Conservation (phyloP, 2,888 invertebrate species). For the Xiphydria camelus region DNA sequence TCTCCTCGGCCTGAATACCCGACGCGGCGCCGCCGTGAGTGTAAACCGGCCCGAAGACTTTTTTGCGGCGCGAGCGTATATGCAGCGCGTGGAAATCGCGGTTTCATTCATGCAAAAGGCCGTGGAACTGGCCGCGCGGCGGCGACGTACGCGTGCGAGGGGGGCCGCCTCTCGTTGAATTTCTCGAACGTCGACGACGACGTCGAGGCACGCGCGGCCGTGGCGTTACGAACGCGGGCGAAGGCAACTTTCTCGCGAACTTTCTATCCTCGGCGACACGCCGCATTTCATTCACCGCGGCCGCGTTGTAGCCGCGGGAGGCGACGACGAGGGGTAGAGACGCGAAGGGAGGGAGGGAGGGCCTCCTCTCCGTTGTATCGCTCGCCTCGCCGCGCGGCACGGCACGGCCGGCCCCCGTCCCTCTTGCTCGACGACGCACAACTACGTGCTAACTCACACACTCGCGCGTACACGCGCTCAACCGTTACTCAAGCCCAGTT, state of each 20-base stretch:
- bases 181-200: constrained; percentile 1
- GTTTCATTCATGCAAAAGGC: constrained; percentile 46
- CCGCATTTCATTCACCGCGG: constrained; percentile 43
- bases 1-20: too few relatives aligned
- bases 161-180: constrained; percentile 1
- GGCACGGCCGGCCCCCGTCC: too few relatives aligned
- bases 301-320: constrained; percentile 13
- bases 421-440: too few relatives aligned
- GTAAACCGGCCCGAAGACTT: constrained; percentile 18
- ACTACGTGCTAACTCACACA: too few relatives aligned
- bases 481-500: too few relatives aligned
- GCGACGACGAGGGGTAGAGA: too few relatives aligned
- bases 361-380: too few relatives aligned
- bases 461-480: too few relatives aligned
- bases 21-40: too few relatives aligned
- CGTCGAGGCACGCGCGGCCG: constrained; percentile 10
- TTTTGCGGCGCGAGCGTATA: constrained; percentile 29
- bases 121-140: not conserved
- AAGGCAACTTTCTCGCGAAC: constrained; percentile 45
- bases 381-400: too few relatives aligned
- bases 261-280: constrained; percentile 36
- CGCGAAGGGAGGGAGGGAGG: too few relatives aligned
- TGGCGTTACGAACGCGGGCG: constrained; percentile 30
- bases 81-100: constrained; percentile 44
- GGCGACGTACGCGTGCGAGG: too few relatives aligned